Evolutionary conservation across 2,888 invertebrate genomes (phyloP), one percentile per base, ranked within the genome.

Genomic region (Rapana venosa): DNA sequence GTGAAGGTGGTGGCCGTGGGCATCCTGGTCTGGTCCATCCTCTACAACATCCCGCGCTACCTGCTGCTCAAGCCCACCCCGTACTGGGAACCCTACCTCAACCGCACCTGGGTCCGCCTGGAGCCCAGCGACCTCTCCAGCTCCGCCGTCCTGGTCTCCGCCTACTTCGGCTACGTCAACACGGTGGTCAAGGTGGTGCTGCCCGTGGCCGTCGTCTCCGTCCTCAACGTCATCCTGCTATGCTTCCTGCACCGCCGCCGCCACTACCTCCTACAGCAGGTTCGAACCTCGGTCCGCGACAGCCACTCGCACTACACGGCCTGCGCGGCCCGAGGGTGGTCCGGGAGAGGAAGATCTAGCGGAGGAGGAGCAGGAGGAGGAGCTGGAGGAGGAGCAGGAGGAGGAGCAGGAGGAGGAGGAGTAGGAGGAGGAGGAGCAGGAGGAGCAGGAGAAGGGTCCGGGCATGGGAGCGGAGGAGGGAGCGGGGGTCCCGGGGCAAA

Each of bases 1-100:
- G 89, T 89, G 85, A 89, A 90, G 89, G 85, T 88, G 15, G 90
- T 90, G 32, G 90, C 90, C 1, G 86, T 84, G 20, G 85, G 32
- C 56, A 83, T 91, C n/a, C 86, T 92, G n/a, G 32, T 90, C 5
- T 92, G 92, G 92, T 87, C 90, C 87, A 77, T 92, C 84, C 26
- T 90, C 20, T 92, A 89, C 84, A 91, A 91, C 88, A 58, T 90
- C 17, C 91, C 91, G 47, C 88, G 90, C 47, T 91, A 81, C 81
- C n/a, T 90, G 47, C 77, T 90, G 20, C 89, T 92, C 32, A 86
- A 90, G 35, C 90, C 91, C 74, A 90, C 89, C 0, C 20, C 32
- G 5, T 90, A 90, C 90, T 88, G 86, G 89, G 90, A 90, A 15
- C 86, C 87, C 47, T 87, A 36, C 74, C 79, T 90, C 35, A 92